Evolutionary conservation across 2,888 invertebrate genomes (phyloP).

Genomic region (Tricholauxania praeusta): DNA sequence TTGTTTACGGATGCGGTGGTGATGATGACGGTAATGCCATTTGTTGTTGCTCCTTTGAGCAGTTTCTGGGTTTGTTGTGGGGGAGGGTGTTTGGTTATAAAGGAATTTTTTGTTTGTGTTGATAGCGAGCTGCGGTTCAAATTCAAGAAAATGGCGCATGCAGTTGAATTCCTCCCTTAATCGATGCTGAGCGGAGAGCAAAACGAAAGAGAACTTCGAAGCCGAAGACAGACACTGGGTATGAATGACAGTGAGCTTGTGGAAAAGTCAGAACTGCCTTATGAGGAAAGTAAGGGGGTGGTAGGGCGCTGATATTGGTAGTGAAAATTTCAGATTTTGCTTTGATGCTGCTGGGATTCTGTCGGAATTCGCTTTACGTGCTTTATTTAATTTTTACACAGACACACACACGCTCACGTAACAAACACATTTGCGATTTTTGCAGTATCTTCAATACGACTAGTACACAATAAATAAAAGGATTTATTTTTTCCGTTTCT

Average conservation of each 20-base stretch:
- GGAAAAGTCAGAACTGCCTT: not conserved
- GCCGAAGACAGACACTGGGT: not conserved
- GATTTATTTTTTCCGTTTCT: slow-evolving; percentile 12
- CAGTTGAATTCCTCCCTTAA: slow-evolving; percentile 31
- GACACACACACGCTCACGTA: slow-evolving; percentile 3
- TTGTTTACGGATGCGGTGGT: slow-evolving; percentile 11
- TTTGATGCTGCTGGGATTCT: slow-evolving; percentile 33
- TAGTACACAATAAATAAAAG: slow-evolving; percentile 18
- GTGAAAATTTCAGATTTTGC: slow-evolving; percentile 34
- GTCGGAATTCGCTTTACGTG: slow-evolving; percentile 37
- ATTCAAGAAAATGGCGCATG: not conserved
- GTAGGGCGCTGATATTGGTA: slow-evolving; percentile 16
- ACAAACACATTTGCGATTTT: slow-evolving; percentile 7
- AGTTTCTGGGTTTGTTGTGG: too few species aligned
- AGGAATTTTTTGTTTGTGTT: too few species aligned
- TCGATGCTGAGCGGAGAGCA: not conserved
- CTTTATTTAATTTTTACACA: slow-evolving; percentile 34
- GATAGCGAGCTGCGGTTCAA: not conserved
- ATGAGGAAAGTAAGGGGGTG: not conserved
- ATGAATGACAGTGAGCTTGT: not conserved
- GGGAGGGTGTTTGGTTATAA: too few species aligned
- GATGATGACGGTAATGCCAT: slow-evolving; percentile 10
- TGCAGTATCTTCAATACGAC: not conserved
- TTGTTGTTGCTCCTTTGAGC: not conserved
- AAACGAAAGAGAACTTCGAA: not conserved